Evolutionary conservation across 2,797 vertebrate species (phyloP), one percentile per base, ranked within the genome.

Genomic region (Rhynchotus rufescens): DNA sequence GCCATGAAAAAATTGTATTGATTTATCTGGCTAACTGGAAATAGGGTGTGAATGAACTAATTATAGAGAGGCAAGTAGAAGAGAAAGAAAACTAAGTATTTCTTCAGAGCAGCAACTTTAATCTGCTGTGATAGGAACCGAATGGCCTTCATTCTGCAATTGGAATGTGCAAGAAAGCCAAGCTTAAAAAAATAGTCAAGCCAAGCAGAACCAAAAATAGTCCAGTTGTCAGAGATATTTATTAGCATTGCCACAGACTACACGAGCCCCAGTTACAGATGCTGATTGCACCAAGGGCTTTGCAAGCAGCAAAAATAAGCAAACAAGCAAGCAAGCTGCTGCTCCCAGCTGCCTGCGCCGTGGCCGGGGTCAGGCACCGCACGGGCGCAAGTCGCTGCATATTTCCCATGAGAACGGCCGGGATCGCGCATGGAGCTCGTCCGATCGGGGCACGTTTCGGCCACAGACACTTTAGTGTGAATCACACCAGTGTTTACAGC

Each of bases 341-440:
- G 73, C 22, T 13, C 28, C 1, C 30, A 49, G 54, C 12, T 26
- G 32, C 25, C 49, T 69, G 36, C 45, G 11, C 5, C 6, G 1
- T 32, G 52, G 42, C 2, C 1, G 6, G 40, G 65, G 16, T 19
- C 28, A 34, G 64, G 6, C 28, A 44, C 28, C 0, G 1, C 36
- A 72, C 22, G 15, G 44, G 17, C 1, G 0, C 60, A 80, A 49
- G 67, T 45, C 36, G 14, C 62, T 19, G 26, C n/a, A 7, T 36
- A 0, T 0, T 51, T 88, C 84, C 91, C 76, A 19, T 0, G 6
- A 52, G 67, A 44, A n/a, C 28, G 0, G 13, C 25, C 2, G 1
- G 76, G 38, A 25, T n/a, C 0, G 0, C 1, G 1, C 47, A 19
- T 9, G 0, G 0, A 11, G 47, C 59, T 28, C 26, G 4, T 47